Base-by-base conservation (phyloP, 2,888 invertebrate species). In the Abrostola tripartita region DNA sequence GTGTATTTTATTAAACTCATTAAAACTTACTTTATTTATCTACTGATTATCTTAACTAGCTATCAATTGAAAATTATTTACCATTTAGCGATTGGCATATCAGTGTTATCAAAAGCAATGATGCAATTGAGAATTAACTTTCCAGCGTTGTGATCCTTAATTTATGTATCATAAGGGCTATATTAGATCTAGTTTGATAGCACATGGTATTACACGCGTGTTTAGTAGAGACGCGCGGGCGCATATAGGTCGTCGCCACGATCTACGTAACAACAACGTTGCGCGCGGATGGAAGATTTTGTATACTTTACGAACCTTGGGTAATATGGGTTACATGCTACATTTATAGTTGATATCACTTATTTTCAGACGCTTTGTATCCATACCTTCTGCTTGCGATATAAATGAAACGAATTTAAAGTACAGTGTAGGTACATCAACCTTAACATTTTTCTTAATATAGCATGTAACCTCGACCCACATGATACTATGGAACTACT, bases 181-280 rank as follows among this genome's bases (percentile, higher is more conserved):
- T 52, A 61, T 56, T 76, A 7, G 14, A 11, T 36, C 42, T 52
- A 37, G 53, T 52, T 57, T 47, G 36, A 8, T 60, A 70, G 74
- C 74, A 75, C 72, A 70, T 72, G 69, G 67, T 59, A 36, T 9
- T 37, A 61, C 65, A 80, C 74, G 79, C 78, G 71, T 68, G 73
- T 68, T 68, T 60, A 64, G 55, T 65, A 67, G 57, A 78, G 71
- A 65, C 71, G 68, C 79, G 73, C 75, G 37, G 60, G 71, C 82
- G 79, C 83, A 87, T 85, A 62, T 85, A 85, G 88, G 85, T 86
- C 85, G 81, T 65, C 79, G 71, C 61, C 70, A 60, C 63, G 74
- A 56, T 52, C 12, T 62, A 55, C 68, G 54, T 74, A 68, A 68
- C 58, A 8, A n/a, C n/a, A 56, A 67, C 24, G 24, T 60, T 52